Conservation (phyloP, 2,797 vertebrate species). For the Manis pentadactyla region DNA sequence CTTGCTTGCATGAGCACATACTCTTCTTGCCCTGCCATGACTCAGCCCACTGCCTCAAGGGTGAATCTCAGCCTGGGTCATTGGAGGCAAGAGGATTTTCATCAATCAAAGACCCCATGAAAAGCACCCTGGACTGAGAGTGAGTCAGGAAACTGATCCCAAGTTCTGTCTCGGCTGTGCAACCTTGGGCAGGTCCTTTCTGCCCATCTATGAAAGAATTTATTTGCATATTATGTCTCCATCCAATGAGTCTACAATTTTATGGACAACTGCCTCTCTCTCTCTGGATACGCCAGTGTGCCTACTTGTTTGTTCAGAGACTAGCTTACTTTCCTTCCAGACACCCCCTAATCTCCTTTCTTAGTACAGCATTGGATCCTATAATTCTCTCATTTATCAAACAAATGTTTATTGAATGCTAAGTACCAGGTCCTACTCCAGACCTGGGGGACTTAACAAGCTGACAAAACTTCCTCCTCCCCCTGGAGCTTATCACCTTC, state of each 20-base stretch:
- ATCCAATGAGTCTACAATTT: rapidly evolving
- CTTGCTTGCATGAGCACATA: background rate
- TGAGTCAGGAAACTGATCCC: background rate
- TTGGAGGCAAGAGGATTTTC: background rate
- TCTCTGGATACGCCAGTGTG: background rate
- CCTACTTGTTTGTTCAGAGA: background rate
- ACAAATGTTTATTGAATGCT: background rate
- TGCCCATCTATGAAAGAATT: background rate
- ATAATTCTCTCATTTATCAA: background rate
- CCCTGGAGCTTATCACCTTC: background rate
- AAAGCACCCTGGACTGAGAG: background rate
- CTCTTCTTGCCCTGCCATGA: rapidly evolving
- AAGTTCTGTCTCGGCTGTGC: background rate
- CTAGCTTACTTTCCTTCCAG: background rate
- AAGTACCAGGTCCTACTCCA: background rate
- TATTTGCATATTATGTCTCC: background rate
- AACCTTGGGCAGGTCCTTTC: background rate
- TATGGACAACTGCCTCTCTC: background rate
- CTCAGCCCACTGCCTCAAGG: background rate
- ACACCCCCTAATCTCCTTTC: background rate
- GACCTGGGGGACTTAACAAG: rapidly evolving
- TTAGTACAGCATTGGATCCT: background rate
- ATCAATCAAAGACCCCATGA: background rate
- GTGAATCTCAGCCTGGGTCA: background rate
- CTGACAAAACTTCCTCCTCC: background rate